These are phyloP conservation scores for Agrilus cyanescens DNA, from an alignment of 2,888 invertebrate genomes.

Conservation along the genomic window DNA sequence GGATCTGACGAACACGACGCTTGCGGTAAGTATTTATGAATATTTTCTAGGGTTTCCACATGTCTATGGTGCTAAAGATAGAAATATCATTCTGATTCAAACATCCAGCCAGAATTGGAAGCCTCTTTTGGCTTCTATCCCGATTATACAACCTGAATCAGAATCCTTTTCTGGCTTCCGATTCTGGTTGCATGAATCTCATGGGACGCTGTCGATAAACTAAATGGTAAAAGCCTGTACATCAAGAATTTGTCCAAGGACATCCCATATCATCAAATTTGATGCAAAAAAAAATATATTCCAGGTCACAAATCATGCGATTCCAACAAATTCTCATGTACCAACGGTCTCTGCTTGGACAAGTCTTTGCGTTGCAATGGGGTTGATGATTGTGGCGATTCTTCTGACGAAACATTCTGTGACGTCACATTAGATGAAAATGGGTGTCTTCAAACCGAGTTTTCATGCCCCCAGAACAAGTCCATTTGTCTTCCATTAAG, in stretches of 20 bases:
- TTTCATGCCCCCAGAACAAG: constrained; percentile 38
- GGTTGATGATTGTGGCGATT: constrained; percentile 45
- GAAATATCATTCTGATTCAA: no score
- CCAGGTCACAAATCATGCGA: constrained; percentile 29
- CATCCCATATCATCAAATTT: background rate
- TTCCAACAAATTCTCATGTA: constrained; percentile 35
- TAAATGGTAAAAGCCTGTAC: background rate
- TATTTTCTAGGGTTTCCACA: background rate
- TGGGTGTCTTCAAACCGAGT: constrained; percentile 37
- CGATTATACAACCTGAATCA: no score
- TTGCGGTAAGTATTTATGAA: constrained; percentile 34
- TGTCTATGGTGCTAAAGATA: no score
- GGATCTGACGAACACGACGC: constrained; percentile 58
- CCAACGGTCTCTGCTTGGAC: constrained; percentile 46
- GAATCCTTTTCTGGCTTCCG: no score
- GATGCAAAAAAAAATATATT: constrained; percentile 8
- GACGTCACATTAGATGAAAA: constrained; percentile 16
- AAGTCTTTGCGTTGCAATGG: constrained; percentile 42
- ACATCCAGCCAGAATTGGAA: no score
- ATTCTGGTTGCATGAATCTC: no score
- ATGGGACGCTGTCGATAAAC: no score
- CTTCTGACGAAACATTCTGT: constrained; percentile 43
- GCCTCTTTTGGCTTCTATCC: no score
- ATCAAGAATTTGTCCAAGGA: background rate
- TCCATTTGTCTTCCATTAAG: constrained; percentile 41